phyloP scores from a whole-genome alignment of 2,797 vertebrate species.

The Epinephelus awoara region DNA sequence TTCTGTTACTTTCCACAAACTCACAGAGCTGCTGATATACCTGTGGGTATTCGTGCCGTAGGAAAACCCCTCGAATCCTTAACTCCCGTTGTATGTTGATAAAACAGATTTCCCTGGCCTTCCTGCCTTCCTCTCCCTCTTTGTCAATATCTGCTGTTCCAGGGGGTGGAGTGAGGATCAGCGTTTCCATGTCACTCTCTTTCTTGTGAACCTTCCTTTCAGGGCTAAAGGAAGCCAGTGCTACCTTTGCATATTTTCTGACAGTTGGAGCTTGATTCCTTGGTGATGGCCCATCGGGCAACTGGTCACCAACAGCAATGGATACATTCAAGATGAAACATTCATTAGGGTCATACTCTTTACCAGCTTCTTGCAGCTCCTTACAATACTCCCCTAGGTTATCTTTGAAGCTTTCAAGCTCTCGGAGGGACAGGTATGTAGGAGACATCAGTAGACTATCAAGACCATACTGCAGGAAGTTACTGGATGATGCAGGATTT shows the following conservation, averaged over 20 bases:
- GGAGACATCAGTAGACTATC: constrained; percentile 96
- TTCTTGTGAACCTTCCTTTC: constrained; percentile 91
- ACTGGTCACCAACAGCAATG: constrained; percentile 93
- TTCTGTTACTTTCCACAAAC: constrained; percentile 95
- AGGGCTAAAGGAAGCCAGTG: constrained; percentile 94
- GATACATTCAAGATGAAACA: constrained; percentile 99
- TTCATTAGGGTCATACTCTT: constrained; percentile 96
- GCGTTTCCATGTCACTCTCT: constrained; percentile 95
- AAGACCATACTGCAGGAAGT: constrained; percentile 95
- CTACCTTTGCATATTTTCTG: constrained; percentile 97
- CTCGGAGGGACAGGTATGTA: constrained; percentile 95
- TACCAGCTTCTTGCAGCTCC: constrained; percentile 93
- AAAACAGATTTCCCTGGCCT: constrained; percentile 96
- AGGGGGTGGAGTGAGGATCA: constrained; percentile 96
- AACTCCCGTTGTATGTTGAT: constrained; percentile 98
- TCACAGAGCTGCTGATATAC: constrained; percentile 98
- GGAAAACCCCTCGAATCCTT: constrained; percentile 94
- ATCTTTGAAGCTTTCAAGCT: constrained; percentile 94
- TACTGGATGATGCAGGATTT: constrained; percentile 91
- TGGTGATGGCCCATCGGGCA: constrained; percentile 90
- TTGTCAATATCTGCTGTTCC: constrained; percentile 95
- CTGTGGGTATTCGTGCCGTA: constrained; percentile 95
- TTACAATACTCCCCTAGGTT: constrained; percentile 95
- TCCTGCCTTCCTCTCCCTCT: constrained; percentile 94
- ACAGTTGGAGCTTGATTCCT: constrained; percentile 93